These are phyloP conservation scores for Argya squamiceps DNA, from an alignment of 2,797 vertebrate genomes.

Conservation along the genomic window DNA sequence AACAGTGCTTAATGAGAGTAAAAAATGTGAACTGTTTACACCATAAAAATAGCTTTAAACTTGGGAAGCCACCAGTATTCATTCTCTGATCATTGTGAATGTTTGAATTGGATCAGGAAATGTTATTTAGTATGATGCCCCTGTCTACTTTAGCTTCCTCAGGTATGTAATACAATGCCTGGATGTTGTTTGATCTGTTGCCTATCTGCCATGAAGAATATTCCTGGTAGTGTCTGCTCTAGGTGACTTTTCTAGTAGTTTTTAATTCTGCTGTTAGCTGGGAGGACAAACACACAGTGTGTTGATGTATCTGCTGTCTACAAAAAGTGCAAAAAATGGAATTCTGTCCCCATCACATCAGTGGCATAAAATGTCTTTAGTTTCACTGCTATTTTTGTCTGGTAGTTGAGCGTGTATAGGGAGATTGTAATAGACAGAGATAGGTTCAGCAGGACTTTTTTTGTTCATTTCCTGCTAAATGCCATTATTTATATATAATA, in stretches of 20 bases:
- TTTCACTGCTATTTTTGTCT: neutral
- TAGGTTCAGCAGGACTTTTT: neutral
- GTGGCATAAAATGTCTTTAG: neutral
- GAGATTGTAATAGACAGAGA: neutral
- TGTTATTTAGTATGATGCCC: neutral
- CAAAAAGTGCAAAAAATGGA: neutral
- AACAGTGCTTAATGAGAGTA: neutral
- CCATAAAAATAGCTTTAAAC: neutral
- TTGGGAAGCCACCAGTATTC: neutral
- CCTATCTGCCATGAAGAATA: neutral
- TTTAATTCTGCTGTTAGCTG: neutral
- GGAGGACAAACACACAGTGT: neutral
- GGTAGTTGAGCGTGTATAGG: neutral
- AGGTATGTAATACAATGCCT: neutral
- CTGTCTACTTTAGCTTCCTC: neutral
- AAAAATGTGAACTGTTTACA: neutral
- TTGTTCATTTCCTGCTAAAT: neutral
- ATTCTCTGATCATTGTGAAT: neutral
- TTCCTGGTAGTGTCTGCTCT: neutral
- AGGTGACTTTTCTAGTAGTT: neutral
- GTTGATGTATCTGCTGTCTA: neutral
- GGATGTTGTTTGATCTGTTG: neutral
- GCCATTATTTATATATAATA: no score
- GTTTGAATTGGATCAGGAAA: neutral
- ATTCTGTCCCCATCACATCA: neutral